Evolutionary conservation across 1,140 invertebrate genomes (phyloP), one percentile per base, ranked within the genome.

Genomic region (Zaprionus kolodkinae): DNA sequence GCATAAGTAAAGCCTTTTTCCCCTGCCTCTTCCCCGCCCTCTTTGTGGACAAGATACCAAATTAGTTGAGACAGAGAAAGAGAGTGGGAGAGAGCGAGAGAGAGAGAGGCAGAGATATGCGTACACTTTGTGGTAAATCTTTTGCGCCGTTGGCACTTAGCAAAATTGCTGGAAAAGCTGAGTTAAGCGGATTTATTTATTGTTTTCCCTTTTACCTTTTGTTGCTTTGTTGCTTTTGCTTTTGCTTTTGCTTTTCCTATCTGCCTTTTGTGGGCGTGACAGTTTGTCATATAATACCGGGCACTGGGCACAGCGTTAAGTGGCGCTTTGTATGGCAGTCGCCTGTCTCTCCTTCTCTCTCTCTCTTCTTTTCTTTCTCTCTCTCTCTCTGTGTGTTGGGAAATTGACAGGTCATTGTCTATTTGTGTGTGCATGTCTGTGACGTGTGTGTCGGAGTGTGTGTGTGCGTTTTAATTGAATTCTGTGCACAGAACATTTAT

Each of bases 131-230:
- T 70, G 65, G 64, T 43, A 64, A 69, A 70, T 64, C 71, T 69
- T 70, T 74, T 73, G 36, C 56, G 76, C 76, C 71, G 59, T 61
- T 78, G 45, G 76, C 76, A 78, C 76, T 78, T 78, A 74, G 71
- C 54, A 74, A 78, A 78, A 74, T 78, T 78, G 71, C 76, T 65
- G 50, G 75, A 70, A 85, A 88, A 85, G 85, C 85, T 67, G 76
- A 81, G 81, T 86, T 89, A 89, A 89, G 85, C 85, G 85, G 85
- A 89, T 89, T 89, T 89, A 82, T 77, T 83, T 83, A 83, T 81
- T 74, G 78, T 72, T 76, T 67, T 61, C 38, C 56, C 55, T 48
- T 60, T 71, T 21, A 12, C 27, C 62, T 33, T 21, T 54, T 65
- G 50, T 12, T 50, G 15, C 21, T 6, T 7, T 27, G 25, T 4